Evolutionary conservation across 2,113 vertebrate species (phyloP).

Genomic region (Gymnogyps californianus): DNA sequence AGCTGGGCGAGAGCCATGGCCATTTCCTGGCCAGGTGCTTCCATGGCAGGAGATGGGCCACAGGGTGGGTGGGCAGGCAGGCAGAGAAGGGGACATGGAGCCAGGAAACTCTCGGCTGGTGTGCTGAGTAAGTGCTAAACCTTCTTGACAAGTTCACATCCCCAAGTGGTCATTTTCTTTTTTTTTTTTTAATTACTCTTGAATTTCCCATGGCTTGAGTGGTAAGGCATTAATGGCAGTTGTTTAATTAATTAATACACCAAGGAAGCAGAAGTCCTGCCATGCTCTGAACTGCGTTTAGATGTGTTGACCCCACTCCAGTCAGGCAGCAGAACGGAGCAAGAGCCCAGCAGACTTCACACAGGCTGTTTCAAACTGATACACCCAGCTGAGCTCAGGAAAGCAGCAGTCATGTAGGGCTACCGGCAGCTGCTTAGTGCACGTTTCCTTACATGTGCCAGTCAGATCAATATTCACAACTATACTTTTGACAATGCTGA

Average conservation of each 20-base stretch:
- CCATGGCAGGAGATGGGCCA: background rate
- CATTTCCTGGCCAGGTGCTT: too few species aligned
- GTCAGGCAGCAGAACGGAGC: background rate
- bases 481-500: background rate
- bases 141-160: background rate
- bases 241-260: constrained; percentile 28
- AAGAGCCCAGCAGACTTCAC: background rate
- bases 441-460: background rate
- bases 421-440: background rate
- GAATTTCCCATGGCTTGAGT: background rate
- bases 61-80: too few species aligned
- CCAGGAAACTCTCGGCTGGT: background rate
- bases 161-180: background rate
- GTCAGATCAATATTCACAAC: background rate
- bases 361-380: background rate
- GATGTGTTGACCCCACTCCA: background rate
- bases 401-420: background rate
- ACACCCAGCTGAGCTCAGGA: background rate
- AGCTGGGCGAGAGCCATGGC: fast-evolving
- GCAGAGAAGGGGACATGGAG: background rate
- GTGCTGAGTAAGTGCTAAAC: background rate
- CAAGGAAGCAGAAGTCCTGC: background rate
- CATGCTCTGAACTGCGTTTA: background rate
- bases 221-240: background rate
- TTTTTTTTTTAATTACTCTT: background rate